phyloP scores from a whole-genome alignment of 1,140 invertebrate species.

The Drosophila nigromelanica region DNA sequence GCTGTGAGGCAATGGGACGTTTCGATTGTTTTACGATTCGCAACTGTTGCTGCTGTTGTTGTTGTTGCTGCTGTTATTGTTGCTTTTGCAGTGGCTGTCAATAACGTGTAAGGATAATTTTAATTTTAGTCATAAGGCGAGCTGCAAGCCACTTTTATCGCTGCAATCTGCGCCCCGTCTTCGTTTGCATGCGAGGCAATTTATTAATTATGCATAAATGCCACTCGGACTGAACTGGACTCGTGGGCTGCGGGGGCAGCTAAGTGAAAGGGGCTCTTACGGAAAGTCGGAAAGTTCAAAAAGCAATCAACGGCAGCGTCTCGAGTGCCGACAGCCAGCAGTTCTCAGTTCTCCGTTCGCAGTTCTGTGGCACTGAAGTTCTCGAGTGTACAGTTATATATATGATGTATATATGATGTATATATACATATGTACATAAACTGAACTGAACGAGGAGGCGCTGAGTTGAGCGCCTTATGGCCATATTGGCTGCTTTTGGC shows the following conservation, averaged over 20 bases:
- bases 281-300: slow-evolving; percentile 64
- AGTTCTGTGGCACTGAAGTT: not conserved
- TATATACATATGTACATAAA: slow-evolving; percentile 4
- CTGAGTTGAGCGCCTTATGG: slow-evolving; percentile 38
- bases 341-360: slow-evolving; percentile 27
- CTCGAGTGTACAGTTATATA: slow-evolving; percentile 62
- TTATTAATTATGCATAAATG: slow-evolving; percentile 82
- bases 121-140: slow-evolving; percentile 42
- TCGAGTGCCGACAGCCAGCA: slow-evolving; percentile 62
- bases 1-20: slow-evolving; percentile 1
- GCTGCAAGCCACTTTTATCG: slow-evolving; percentile 59
- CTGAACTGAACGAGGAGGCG: slow-evolving; percentile 4
- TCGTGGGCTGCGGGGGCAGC: no score
- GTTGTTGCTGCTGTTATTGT: not conserved
- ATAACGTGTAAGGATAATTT: slow-evolving; percentile 60
- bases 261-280: not conserved
- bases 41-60: slow-evolving; percentile 38
- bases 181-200: slow-evolving; percentile 67
- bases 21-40: slow-evolving; percentile 53
- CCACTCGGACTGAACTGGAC: slow-evolving; percentile 26
- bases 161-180: slow-evolving; percentile 54
- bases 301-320: slow-evolving; percentile 58
- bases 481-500: slow-evolving; percentile 19
- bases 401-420: slow-evolving; percentile 38
- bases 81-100: slow-evolving; percentile 39